Evolutionary conservation across 23 tunicate genomes (phyloP).

Genomic region (Ascidia mentula): DNA sequence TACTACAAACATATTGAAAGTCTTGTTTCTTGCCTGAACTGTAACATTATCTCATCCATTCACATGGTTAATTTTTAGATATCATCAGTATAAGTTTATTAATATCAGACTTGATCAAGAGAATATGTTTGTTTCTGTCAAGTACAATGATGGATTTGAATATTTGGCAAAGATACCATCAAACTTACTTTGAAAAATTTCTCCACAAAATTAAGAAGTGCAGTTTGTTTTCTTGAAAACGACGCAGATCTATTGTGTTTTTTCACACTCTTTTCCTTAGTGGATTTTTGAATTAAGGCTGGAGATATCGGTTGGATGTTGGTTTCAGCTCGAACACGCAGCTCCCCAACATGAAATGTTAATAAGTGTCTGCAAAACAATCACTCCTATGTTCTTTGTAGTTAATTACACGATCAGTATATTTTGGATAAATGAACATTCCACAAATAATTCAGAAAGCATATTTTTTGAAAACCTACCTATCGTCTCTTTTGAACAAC

Average conservation of each 20-base stretch:
- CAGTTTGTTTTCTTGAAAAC: not conserved
- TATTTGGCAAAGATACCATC: not conserved
- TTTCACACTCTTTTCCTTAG: not conserved
- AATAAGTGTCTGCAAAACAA: slow-evolving; percentile 25
- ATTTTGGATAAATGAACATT: no score
- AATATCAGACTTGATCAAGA: not conserved
- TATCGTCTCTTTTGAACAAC: slow-evolving; percentile 32
- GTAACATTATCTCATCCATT: no score
- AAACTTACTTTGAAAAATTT: slow-evolving; percentile 45
- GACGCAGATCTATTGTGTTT: slow-evolving; percentile 24
- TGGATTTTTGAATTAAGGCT: not conserved
- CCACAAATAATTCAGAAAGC: not conserved
- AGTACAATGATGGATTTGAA: not conserved
- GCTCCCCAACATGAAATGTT: slow-evolving; percentile 61
- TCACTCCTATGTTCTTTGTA: not conserved
- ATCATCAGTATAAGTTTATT: not conserved
- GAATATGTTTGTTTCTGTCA: not conserved
- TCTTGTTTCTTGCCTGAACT: not conserved
- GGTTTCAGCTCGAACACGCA: slow-evolving; percentile 75
- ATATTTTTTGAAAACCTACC: slow-evolving; percentile 20
- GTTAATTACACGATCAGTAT: not conserved
- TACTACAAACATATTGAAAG: slow-evolving; percentile 32
- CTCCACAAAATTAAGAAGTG: slow-evolving; percentile 21
- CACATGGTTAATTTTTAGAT: no score
- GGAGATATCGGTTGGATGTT: not conserved